Percentiles rank a stretch among this genome's conserved stretches.
Conservation (phyloP, 2,888 invertebrate species). For the Synanthedon andrenaeformis region DNA sequence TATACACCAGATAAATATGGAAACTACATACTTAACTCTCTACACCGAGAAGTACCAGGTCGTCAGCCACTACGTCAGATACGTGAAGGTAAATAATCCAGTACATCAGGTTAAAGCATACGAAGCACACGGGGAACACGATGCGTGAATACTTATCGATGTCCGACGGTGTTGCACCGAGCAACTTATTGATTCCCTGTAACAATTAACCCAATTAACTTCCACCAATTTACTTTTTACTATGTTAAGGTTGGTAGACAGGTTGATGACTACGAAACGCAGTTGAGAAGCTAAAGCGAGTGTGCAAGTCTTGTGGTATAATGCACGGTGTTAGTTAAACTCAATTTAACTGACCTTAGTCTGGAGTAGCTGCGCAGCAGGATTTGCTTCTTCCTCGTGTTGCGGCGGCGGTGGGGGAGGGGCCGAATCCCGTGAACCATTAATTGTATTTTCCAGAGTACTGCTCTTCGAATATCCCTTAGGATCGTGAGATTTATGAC, state of each 20-base stretch:
- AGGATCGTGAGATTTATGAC: conserved; percentile 88
- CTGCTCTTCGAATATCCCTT: conserved; percentile 88
- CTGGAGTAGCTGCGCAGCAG: conserved; percentile 84
- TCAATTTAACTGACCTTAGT: conserved; percentile 71
- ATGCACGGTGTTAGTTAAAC: too few relatives aligned
- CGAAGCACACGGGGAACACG: conserved; percentile 98
- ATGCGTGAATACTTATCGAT: conserved; percentile 99
- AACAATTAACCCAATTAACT: conserved; percentile 15
- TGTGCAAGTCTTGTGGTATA: too few relatives aligned
- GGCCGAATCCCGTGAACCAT: conserved; percentile 72
- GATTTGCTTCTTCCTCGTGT: conserved; percentile 74
- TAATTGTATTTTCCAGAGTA: conserved; percentile 84
- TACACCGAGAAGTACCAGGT: conserved; percentile 85
- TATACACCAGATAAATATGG: conserved; percentile 3
- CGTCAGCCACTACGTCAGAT: conserved; percentile 95
- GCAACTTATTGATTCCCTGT: conserved; percentile 88
- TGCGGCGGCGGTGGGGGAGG: conserved; percentile 59
- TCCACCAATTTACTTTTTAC: not conserved
- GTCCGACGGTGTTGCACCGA: conserved; percentile 95
- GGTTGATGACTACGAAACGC: too few relatives aligned
- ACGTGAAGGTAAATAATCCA: conserved; percentile 98
- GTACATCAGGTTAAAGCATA: conserved; percentile 98
- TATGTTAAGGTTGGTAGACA: too few relatives aligned
- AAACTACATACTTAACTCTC: conserved; percentile 55
- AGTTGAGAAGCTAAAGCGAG: too few relatives aligned